A percentile compares a stretch with the other conserved stretches of the same genome.
phyloP scores from a whole-genome alignment of 2,888 invertebrate genomes.

The Stratiomys singularior region DNA sequence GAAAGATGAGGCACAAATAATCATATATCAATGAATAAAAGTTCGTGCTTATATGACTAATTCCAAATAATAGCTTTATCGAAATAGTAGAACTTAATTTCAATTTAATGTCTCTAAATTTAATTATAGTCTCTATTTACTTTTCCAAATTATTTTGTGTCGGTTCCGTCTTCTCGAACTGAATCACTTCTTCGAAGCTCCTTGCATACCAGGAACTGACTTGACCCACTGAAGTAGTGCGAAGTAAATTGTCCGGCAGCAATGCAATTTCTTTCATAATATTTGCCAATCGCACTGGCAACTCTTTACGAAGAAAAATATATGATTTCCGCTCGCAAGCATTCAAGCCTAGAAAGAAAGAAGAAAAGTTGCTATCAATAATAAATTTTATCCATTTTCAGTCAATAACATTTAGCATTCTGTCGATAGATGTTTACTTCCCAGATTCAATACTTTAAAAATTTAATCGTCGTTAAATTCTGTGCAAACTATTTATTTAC shows the following conservation, averaged over 20 bases:
- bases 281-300: slow-evolving; percentile 97
- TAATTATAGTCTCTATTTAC: too few species aligned
- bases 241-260: slow-evolving; percentile 89
- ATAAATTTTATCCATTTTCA: too few species aligned
- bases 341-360: slow-evolving; percentile 75
- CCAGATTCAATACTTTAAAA: background rate
- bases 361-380: too few species aligned
- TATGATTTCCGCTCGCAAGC: slow-evolving; percentile 93
- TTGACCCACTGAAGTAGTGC: slow-evolving; percentile 92
- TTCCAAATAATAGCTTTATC: too few species aligned
- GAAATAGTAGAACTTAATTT: too few species aligned
- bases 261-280: slow-evolving; percentile 99
- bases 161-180: slow-evolving; percentile 87
- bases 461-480: background rate
- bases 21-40: too few species aligned
- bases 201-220: slow-evolving; percentile 95
- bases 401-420: too few species aligned
- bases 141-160: slow-evolving; percentile 73
- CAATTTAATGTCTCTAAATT: too few species aligned
- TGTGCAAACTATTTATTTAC: background rate
- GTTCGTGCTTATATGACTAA: too few species aligned
- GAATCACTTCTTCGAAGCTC: slow-evolving; percentile 94
- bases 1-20: too few species aligned
- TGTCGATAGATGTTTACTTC: too few species aligned
- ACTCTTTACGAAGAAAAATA: slow-evolving; percentile 93